phyloP scores from a whole-genome alignment of 2,113 vertebrate genomes.

The Siniperca knerii region DNA sequence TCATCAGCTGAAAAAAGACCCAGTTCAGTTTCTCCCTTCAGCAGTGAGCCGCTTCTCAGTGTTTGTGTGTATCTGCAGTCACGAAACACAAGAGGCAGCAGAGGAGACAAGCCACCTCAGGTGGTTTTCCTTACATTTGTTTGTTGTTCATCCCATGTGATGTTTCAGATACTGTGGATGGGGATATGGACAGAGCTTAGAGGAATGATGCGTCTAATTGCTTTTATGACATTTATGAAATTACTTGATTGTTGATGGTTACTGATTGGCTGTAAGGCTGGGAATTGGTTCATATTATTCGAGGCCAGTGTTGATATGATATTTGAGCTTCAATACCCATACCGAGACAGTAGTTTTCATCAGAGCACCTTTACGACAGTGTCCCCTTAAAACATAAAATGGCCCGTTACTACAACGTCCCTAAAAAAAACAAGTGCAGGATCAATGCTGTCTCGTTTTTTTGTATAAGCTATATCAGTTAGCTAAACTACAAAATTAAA shows the following conservation, averaged over 20 bases:
- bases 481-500: background rate
- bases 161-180: background rate
- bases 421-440: background rate
- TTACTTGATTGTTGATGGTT: too few relatives aligned
- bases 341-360: background rate
- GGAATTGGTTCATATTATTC: too few relatives aligned
- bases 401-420: too few relatives aligned
- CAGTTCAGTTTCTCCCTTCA: slow-evolving; percentile 72
- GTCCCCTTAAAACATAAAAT: background rate
- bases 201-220: background rate
- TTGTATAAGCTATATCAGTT: too few relatives aligned
- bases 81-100: slow-evolving; percentile 16
- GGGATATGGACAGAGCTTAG: background rate
- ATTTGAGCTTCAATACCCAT: background rate
- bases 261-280: background rate
- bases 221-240: too few relatives aligned
- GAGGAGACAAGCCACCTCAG: background rate
- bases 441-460: background rate
- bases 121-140: background rate
- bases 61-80: slow-evolving; percentile 40
- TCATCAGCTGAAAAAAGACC: slow-evolving; percentile 80
- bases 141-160: background rate
- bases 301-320: background rate
- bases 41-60: slow-evolving; percentile 15
- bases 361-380: too few relatives aligned